A percentile compares a stretch with the other conserved stretches of the same genome.
These are phyloP conservation scores for Threskiornis aethiopicus DNA, from an alignment of 2,797 vertebrate genomes.

Conservation along the genomic window DNA sequence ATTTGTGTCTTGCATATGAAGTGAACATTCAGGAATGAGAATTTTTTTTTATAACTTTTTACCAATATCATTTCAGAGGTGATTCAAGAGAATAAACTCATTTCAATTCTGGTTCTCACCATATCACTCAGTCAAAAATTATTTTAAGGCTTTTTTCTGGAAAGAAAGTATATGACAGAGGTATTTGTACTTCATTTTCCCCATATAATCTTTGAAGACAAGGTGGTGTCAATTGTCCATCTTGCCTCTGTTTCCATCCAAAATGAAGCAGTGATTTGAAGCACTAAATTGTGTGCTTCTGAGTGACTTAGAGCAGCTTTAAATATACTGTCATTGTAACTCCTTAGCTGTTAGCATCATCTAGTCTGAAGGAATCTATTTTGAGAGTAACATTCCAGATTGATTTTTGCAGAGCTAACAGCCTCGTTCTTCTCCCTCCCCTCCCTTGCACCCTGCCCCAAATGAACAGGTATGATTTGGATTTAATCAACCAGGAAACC, in stretches of 20 bases:
- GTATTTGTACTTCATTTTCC: not conserved
- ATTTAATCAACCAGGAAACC: not conserved
- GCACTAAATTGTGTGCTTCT: not conserved
- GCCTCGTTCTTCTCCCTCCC: not conserved
- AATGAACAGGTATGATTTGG: not conserved
- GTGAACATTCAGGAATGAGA: not conserved
- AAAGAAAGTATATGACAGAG: not conserved
- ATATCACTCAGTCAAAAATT: not conserved
- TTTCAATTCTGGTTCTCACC: not conserved
- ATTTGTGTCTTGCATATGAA: not conserved
- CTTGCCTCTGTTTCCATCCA: not conserved
- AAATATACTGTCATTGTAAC: not conserved
- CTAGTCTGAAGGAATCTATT: not conserved
- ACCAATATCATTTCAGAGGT: accelerated
- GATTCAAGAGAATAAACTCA: not conserved
- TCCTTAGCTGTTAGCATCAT: not conserved
- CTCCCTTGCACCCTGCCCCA: not conserved
- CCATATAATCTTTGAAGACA: not conserved
- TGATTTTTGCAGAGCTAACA: not conserved
- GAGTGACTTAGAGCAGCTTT: not conserved
- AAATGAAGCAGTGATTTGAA: not conserved
- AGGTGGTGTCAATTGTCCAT: not conserved
- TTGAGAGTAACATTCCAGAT: not conserved
- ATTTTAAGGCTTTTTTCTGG: not conserved
- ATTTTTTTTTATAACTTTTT: not conserved